Evolutionary conservation across 2,888 invertebrate genomes (phyloP), one percentile per base, ranked within the genome.

Genomic region (Oscheius sp.): DNA sequence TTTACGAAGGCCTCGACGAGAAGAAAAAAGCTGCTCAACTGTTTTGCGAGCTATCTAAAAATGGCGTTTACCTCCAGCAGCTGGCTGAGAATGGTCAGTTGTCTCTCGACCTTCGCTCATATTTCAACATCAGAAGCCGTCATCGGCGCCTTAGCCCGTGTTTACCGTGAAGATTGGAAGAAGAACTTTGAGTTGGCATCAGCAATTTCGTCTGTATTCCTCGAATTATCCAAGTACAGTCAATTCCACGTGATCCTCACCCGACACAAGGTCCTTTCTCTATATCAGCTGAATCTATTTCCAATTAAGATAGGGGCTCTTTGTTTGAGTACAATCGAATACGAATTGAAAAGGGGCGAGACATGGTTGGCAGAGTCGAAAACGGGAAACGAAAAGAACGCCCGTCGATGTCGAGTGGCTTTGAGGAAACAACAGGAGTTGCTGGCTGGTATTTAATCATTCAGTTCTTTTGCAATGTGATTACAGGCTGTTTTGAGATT

Each of bases 81-180:
- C 91, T 99, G 76, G 93, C 95, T 76, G 93, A 93, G 90, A 97
- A 97, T 92, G 96, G 96, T 95, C 91, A 86, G 56, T 70, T 77
- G 29, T 23, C 35, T 12, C 5, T 27, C 53, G 61, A 35, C 64
- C 27, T 58, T 27, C n/a, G 23, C 25, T 72, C 1, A 27, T 21
- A 61, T 0, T 68, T n/a, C 16, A 25, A 35, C 73, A 83, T 72
- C 78, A 89, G 91, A 98, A 91, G 95, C 95, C 52, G 92, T 97
- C 70, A 91, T 99, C 66, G 96, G 96, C 90, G 98, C 97, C 52
- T 91, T 99, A 84, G 94, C 96, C 13, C 92, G 99, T 88, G 96
- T 98, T 43, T 91, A 99, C 70, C 92, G 97, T 81, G 99, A 99
- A 91, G 98, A 99, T 90, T 98, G 96, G 94, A 94, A 94, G 90